Evolutionary conservation across 2,888 invertebrate species (phyloP), one percentile per base, ranked within the genome.

Genomic region (Physocephala rufipes): DNA sequence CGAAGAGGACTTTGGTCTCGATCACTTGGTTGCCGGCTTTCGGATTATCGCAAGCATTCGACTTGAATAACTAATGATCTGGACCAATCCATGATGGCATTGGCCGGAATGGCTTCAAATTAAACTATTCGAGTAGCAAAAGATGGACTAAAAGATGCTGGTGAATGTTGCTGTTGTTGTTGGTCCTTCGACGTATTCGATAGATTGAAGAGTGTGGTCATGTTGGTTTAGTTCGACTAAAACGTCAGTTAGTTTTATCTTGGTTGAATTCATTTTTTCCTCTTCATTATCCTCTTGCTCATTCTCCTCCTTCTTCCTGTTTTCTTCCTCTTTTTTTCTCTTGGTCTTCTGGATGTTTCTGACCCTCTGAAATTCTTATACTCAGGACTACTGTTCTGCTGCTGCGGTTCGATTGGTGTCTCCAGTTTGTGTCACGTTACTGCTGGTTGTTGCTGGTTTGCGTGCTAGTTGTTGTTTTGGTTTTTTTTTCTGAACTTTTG

Each of bases 401-500:
- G n/a, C n/a, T n/a, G n/a, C n/a, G n/a, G n/a, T n/a, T n/a, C 26
- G 55, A 13, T 36, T 36, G 36, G 66, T 55, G 43, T 66, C 43
- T 30, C 43, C 43, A 43, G 66, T 55, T 55, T 53, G 51, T 51
- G 65, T 65, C 65, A 13, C 55, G 49, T 49, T 49, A n/a, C 16
- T 49, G 49, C 19, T 49, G 49, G 49, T 12, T 49, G 49, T 49
- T 49, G 30, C 9, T 30, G 28, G 30, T 26, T 45, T 43, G 43
- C 47, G 45, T 63, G 21, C 21, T 36, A 12, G 59, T 59, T 30
- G 59, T 28, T 59, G 59, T 59, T 30, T 13, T 49, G 15, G 16
- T 24, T 59, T 16, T 59, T 59, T 24, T 59, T 26, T 4, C 21
- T 63, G 15, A 13, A 36, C 47, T 71, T 67, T 71, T 71, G 71